Conservation (phyloP, 2,888 invertebrate species). For the Colletes collaris region DNA sequence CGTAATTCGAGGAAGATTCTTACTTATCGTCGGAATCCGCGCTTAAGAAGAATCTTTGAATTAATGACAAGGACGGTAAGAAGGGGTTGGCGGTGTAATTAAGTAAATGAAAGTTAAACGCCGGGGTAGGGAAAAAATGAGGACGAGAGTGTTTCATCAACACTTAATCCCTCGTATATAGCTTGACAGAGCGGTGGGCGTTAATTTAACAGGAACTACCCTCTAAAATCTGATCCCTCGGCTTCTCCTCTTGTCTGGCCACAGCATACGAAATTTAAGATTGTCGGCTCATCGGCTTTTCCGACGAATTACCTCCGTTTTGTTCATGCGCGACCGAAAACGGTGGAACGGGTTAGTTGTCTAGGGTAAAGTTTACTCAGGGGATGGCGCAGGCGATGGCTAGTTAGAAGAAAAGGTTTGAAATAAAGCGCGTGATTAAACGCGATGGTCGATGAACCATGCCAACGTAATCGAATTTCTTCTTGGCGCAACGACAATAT, state of each 20-base stretch:
- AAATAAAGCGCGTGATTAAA: not conserved
- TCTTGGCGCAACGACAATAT: too few species aligned
- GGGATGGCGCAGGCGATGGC: too few species aligned
- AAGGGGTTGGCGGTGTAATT: conserved; percentile 4
- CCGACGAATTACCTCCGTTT: conserved; percentile 44
- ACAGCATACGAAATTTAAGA: conserved; percentile 44
- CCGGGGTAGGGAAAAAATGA: conserved; percentile 1
- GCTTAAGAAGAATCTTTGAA: not conserved
- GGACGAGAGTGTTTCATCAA: conserved; percentile 33
- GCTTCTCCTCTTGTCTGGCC: conserved; percentile 20
- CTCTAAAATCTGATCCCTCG: conserved; percentile 41
- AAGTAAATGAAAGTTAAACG: conserved; percentile 38
- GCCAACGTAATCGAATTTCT: too few species aligned
- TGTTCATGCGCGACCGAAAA: conserved; percentile 13
- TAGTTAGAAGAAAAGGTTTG: conserved; percentile 10
- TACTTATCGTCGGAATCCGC: not conserved
- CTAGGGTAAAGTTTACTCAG: too few species aligned
- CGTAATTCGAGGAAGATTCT: conserved; percentile 8
- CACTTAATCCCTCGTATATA: conserved; percentile 36
- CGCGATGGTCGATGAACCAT: too few species aligned
- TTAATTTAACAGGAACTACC: conserved; percentile 38
- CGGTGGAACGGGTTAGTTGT: not conserved
- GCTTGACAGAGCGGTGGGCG: conserved; percentile 19
- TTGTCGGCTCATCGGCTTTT: conserved; percentile 51
- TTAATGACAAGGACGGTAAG: not conserved